Conservation (phyloP, 2,113 vertebrate genomes). For the Poecilia latipinna region DNA sequence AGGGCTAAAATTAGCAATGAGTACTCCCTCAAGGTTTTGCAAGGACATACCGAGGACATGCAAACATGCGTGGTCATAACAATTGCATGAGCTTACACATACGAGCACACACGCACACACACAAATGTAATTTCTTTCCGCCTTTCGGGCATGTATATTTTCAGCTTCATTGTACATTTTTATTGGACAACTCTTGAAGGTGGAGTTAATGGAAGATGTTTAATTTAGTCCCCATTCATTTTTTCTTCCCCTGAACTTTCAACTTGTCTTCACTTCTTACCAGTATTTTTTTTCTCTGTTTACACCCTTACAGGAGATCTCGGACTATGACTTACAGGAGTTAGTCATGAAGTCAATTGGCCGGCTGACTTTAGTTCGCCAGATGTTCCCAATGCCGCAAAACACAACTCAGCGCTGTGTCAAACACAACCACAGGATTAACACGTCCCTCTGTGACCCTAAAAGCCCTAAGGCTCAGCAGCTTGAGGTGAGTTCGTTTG, state of each 20-base stretch:
- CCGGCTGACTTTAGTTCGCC: conserved; percentile 93
- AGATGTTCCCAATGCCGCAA: conserved; percentile 94
- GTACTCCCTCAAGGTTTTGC: conserved; percentile 67
- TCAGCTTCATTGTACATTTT: not conserved
- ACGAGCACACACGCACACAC: not conserved
- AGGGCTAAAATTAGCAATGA: conserved; percentile 78
- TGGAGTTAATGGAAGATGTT: not conserved
- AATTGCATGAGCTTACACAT: conserved; percentile 18
- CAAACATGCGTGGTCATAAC: conserved; percentile 27
- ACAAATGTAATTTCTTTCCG: not conserved
- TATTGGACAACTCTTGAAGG: too few relatives aligned
- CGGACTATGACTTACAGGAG: conserved; percentile 92
- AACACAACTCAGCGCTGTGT: conserved; percentile 94
- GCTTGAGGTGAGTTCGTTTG: conserved; percentile 86
- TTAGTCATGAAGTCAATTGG: conserved; percentile 97
- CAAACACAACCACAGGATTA: conserved; percentile 96
- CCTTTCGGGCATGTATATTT: conserved; percentile 15
- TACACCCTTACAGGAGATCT: conserved; percentile 86
- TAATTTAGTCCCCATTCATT: not conserved
- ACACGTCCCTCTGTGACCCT: conserved; percentile 94
- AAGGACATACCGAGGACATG: conserved; percentile 62
- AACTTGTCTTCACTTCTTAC: not conserved
- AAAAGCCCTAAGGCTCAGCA: conserved; percentile 93
- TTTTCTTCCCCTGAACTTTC: not conserved
- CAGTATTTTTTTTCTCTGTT: not conserved